These are phyloP conservation scores for Diacarnus erythraeanus DNA, from an alignment of 37 sponge, comb jelly and placozoan species.

Conservation along the genomic window DNA sequence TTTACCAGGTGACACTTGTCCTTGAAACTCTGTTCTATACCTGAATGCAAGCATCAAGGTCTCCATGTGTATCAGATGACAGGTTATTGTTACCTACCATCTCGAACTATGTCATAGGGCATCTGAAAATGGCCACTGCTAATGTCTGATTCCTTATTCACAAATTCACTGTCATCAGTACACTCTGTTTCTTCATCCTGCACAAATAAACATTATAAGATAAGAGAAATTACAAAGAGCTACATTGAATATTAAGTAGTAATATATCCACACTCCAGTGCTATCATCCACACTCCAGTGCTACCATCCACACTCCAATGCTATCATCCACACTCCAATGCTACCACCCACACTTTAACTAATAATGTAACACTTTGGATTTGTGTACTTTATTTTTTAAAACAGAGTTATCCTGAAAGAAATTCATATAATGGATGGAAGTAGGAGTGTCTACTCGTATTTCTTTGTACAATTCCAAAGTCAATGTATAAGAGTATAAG, in stretches of 20 bases:
- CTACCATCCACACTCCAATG: too few species aligned
- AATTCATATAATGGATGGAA: too few species aligned
- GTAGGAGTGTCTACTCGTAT: too few species aligned
- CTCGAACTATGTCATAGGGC: slow-evolving; percentile 72
- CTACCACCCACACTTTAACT: too few species aligned
- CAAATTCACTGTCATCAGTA: neutral
- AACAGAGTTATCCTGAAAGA: too few species aligned
- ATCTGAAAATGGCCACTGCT: slow-evolving; percentile 73
- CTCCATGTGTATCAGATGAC: slow-evolving; percentile 9
- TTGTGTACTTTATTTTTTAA: too few species aligned
- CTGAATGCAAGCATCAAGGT: neutral
- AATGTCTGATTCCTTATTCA: slow-evolving; percentile 11
- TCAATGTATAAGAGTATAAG: too few species aligned
- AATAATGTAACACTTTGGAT: too few species aligned
- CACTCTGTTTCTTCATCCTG: neutral
- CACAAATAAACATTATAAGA: neutral
- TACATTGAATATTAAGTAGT: neutral
- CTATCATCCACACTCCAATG: too few species aligned
- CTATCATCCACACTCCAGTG: neutral
- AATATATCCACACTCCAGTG: neutral
- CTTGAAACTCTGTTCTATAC: slow-evolving; percentile 34
- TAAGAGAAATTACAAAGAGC: neutral
- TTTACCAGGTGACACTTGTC: slow-evolving; percentile 23
- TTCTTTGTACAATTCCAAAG: too few species aligned
- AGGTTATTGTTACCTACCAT: slow-evolving; percentile 35